Conservation (phyloP, 2,888 invertebrate species). For the Acronicta psi region DNA sequence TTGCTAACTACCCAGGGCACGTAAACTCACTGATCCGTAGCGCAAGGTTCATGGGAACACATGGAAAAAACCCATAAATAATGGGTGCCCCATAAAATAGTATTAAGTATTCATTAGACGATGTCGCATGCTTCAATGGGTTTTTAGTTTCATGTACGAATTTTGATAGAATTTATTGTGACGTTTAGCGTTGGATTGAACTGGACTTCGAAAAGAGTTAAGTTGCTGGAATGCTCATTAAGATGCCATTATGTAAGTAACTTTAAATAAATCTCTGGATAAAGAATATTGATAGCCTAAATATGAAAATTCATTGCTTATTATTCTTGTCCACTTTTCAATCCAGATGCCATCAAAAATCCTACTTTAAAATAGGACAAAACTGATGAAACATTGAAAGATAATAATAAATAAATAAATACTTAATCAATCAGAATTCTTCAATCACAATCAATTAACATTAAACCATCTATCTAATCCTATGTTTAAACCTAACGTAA, state of each 20-base stretch:
- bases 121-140: slow-evolving; percentile 56
- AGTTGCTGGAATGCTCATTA: not conserved
- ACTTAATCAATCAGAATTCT: slow-evolving; percentile 7
- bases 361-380: not conserved
- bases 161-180: slow-evolving; percentile 10
- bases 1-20: slow-evolving; percentile 43
- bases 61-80: slow-evolving; percentile 53
- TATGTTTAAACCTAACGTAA: slow-evolving; percentile 7
- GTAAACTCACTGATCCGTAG: slow-evolving; percentile 53
- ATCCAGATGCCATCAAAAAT: too few species aligned
- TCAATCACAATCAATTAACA: slow-evolving; percentile 12
- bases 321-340: too few species aligned
- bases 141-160: slow-evolving; percentile 34
- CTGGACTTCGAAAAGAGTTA: not conserved
- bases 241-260: too few species aligned
- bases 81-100: slow-evolving; percentile 70
- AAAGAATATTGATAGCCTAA: too few species aligned
- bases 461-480: slow-evolving; percentile 11
- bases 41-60: slow-evolving; percentile 55
- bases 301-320: too few species aligned
- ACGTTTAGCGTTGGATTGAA: not conserved
- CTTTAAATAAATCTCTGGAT: too few species aligned
- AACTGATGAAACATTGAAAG: too few species aligned
- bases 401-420: slow-evolving; percentile 6
- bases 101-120: slow-evolving; percentile 76